Evolutionary conservation across 2,113 vertebrate species (phyloP).

Genomic region (Sphaerodactylus townsendi): DNA sequence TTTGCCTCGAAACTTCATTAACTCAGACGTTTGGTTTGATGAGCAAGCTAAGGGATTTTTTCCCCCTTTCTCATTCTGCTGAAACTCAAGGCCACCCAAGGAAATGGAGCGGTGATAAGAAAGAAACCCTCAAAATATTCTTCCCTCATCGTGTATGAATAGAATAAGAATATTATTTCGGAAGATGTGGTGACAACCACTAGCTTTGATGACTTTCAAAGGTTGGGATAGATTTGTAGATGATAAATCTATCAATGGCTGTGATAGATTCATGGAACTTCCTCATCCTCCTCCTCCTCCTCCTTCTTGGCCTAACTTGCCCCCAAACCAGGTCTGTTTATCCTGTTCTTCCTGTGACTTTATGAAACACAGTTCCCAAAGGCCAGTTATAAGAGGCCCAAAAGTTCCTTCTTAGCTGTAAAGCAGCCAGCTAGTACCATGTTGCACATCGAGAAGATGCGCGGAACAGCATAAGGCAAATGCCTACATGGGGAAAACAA

Average conservation of each 20-base stretch:
- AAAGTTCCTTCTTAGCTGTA: no score
- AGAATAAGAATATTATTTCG: not conserved
- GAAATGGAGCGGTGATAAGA: not conserved
- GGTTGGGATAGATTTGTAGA: not conserved
- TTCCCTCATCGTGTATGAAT: not conserved
- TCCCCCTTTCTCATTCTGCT: not conserved
- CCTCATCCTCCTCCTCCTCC: not conserved
- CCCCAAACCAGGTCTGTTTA: no score
- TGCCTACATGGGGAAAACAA: no score
- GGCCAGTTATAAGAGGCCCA: no score
- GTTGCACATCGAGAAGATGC: no score
- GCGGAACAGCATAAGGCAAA: no score
- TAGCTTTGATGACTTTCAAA: not conserved
- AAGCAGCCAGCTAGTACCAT: no score
- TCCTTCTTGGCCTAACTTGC: not conserved
- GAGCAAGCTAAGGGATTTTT: constrained; percentile 10
- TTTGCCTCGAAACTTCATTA: not conserved
- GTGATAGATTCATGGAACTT: not conserved
- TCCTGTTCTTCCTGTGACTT: no score
- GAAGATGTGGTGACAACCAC: not conserved
- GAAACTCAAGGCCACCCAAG: not conserved
- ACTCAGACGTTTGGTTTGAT: constrained; percentile 11
- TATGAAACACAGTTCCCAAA: no score
- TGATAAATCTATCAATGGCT: not conserved
- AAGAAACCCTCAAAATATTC: not conserved